These are phyloP conservation scores for Otus scops DNA, from an alignment of 2,797 vertebrate genomes.

Conservation along the genomic window DNA sequence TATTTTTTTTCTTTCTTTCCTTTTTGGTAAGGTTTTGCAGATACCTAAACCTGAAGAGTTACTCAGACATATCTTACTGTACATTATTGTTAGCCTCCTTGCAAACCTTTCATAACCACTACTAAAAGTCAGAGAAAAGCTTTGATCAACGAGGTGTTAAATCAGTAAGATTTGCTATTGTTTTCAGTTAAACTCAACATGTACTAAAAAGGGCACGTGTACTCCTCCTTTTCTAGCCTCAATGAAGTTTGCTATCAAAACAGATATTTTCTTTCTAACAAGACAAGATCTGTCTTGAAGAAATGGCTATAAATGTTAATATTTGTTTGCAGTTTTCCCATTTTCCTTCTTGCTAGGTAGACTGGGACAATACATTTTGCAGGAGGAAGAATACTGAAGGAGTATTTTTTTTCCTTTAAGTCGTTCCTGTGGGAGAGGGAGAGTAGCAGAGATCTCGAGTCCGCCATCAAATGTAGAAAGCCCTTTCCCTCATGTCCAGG, in stretches of 20 bases:
- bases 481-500: neutral
- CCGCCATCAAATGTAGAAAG: neutral
- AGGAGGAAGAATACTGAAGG: neutral
- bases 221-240: neutral
- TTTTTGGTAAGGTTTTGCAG: neutral
- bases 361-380: neutral
- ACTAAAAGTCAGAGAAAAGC: neutral
- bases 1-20: neutral
- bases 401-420: neutral
- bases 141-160: constrained; percentile 27
- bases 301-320: neutral
- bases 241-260: neutral
- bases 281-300: neutral
- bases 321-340: neutral
- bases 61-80: neutral
- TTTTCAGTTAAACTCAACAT: neutral
- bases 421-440: neutral
- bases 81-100: neutral
- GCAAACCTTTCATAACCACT: neutral
- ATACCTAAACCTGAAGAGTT: neutral
- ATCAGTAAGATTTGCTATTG: neutral
- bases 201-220: neutral
- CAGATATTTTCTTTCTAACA: neutral
- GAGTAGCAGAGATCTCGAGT: neutral
- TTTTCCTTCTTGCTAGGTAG: neutral